Conservation (phyloP, 2,113 vertebrate species). For the Nothocercus nigrocapillus region DNA sequence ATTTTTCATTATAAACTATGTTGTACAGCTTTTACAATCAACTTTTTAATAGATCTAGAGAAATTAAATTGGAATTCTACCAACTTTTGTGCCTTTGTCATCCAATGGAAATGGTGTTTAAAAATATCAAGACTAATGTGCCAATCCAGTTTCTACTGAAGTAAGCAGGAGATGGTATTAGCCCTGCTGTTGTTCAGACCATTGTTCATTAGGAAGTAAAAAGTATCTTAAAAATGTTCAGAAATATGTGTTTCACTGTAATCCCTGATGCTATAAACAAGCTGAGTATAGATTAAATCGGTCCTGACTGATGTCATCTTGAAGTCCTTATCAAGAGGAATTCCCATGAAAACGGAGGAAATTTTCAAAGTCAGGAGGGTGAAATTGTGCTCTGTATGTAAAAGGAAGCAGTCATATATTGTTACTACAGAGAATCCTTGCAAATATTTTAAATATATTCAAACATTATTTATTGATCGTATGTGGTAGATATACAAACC, state of each 20-base stretch:
- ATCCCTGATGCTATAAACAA: not conserved
- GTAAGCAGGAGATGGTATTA: not conserved
- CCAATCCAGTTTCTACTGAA: not conserved
- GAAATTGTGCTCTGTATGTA: not conserved
- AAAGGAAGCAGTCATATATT: slow-evolving; percentile 20
- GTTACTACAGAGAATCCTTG: slow-evolving; percentile 25
- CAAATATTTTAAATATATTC: slow-evolving; percentile 44
- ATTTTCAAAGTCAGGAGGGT: slow-evolving; percentile 24
- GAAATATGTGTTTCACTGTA: not conserved
- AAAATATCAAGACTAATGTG: slow-evolving; percentile 30
- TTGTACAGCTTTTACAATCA: slow-evolving; percentile 75
- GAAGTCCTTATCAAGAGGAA: not conserved
- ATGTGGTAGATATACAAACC: slow-evolving; percentile 28
- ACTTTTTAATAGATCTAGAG: slow-evolving; percentile 73
- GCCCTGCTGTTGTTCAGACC: not conserved
- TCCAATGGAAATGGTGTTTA: slow-evolving; percentile 28
- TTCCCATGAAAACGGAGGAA: not conserved
- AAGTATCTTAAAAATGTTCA: not conserved
- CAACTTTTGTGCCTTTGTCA: slow-evolving; percentile 64
- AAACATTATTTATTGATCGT: slow-evolving; percentile 33
- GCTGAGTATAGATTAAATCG: not conserved
- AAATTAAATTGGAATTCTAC: slow-evolving; percentile 78
- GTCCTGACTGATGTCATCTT: not conserved
- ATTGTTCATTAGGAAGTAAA: not conserved
- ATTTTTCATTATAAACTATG: slow-evolving; percentile 79